Evolutionary conservation across 2,888 invertebrate species (phyloP).

Genomic region (Sphaerophoria rueppellii): DNA sequence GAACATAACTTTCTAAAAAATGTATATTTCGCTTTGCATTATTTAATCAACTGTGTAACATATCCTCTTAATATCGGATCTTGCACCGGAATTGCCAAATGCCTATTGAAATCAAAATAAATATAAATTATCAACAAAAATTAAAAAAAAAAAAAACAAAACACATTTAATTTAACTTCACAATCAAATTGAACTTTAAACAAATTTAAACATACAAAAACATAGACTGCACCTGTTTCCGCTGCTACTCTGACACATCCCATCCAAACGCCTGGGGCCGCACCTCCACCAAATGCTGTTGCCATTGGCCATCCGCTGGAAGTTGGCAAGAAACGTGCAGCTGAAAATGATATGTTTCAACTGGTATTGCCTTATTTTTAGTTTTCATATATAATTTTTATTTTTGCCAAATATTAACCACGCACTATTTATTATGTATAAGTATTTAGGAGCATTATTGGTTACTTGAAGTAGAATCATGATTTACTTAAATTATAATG

Average conservation of each 20-base stretch:
- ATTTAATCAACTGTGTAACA: slow-evolving; percentile 67
- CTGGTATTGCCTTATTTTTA: slow-evolving; percentile 88
- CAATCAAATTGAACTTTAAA: slow-evolving; percentile 43
- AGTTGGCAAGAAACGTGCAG: slow-evolving; percentile 97
- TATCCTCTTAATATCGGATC: slow-evolving; percentile 55
- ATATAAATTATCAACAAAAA: slow-evolving; percentile 24
- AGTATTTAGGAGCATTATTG: neutral
- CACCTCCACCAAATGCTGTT: slow-evolving; percentile 85
- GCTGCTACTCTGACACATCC: slow-evolving; percentile 81
- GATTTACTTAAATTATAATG: too few relatives aligned
- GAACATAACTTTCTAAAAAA: slow-evolving; percentile 35
- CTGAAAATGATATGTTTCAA: slow-evolving; percentile 92
- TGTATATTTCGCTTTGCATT: slow-evolving; percentile 68
- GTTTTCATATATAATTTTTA: slow-evolving; percentile 59
- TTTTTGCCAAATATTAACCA: slow-evolving; percentile 57
- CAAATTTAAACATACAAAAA: slow-evolving; percentile 54
- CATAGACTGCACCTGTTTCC: slow-evolving; percentile 80
- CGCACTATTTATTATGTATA: slow-evolving; percentile 26
- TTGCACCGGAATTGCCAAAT: slow-evolving; percentile 43
- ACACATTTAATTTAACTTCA: slow-evolving; percentile 35
- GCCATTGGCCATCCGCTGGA: slow-evolving; percentile 86
- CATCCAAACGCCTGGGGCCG: slow-evolving; percentile 83
- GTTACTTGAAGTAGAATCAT: neutral
- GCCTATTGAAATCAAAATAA: slow-evolving; percentile 41
- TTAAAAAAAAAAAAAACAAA: slow-evolving; percentile 31